Conservation (phyloP, 2,888 invertebrate genomes). For the Tachina grossa region DNA sequence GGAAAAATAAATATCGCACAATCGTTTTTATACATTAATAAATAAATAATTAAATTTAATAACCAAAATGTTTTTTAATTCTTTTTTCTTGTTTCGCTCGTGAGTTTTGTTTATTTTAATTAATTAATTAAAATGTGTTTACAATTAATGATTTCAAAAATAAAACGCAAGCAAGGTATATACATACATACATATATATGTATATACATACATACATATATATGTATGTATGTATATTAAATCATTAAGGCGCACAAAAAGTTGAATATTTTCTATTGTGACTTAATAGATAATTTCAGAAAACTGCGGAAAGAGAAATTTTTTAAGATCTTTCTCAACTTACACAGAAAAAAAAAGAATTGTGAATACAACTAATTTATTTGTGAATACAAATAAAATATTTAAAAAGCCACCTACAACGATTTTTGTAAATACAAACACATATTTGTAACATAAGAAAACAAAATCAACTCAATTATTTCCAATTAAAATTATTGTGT, state of each 20-base stretch:
- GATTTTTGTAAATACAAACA: no score
- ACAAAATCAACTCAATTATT: no score
- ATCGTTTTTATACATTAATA: slow-evolving; percentile 44
- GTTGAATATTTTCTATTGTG: slow-evolving; percentile 17
- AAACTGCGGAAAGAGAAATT: neutral
- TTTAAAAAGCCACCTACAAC: no score
- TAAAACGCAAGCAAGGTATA: neutral
- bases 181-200: no score
- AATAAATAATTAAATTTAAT: slow-evolving; percentile 60
- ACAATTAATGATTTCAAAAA: slow-evolving; percentile 52
- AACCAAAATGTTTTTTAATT: slow-evolving; percentile 59
- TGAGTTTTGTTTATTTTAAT: slow-evolving; percentile 57
- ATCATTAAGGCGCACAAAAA: slow-evolving; percentile 29
- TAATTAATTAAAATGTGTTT: slow-evolving; percentile 70
- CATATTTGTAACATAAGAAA: no score
- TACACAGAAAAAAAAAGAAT: no score
- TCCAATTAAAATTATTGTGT: no score
- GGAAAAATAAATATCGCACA: slow-evolving; percentile 53
- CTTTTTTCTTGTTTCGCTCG: slow-evolving; percentile 36
- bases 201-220: no score
- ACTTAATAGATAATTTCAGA: neutral
- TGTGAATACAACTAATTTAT: no score
- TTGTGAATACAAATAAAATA: no score
- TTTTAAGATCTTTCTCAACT: neutral
- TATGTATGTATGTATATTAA: slow-evolving; percentile 18